Conservation (phyloP, 2,888 invertebrate species). For the Synergus itoensis region DNA sequence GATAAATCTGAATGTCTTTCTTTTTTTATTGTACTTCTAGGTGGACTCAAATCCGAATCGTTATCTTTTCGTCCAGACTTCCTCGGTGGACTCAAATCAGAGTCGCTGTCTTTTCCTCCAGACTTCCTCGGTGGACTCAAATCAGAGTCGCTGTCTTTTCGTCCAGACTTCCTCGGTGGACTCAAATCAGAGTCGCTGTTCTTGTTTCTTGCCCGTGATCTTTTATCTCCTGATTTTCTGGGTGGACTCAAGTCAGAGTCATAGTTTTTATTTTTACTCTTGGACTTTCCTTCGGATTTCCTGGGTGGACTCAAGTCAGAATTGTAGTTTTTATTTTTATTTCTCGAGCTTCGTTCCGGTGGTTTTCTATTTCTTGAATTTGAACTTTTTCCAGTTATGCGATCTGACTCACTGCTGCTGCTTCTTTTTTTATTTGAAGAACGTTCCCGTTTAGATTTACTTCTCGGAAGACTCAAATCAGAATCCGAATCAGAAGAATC, state of each 20-base stretch:
- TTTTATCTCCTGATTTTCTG: constrained; percentile 46
- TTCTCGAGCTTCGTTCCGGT: constrained; percentile 56
- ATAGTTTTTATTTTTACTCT: constrained; percentile 4
- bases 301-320: constrained; percentile 56
- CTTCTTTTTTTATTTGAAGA: not conserved
- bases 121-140: constrained; percentile 63
- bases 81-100: constrained; percentile 57
- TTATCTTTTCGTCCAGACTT: constrained; percentile 3
- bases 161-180: constrained; percentile 51
- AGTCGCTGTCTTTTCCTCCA: constrained; percentile 58
- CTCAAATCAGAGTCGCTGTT: constrained; percentile 50
- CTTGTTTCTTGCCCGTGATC: too few species aligned
- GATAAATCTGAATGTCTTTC: constrained; percentile 59
- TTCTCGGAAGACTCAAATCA: constrained; percentile 58
- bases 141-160: constrained; percentile 50
- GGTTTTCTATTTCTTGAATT: not conserved
- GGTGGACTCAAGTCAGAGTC: constrained; percentile 57
- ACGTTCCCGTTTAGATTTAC: constrained; percentile 8
- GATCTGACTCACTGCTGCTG: not conserved
- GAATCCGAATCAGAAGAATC: constrained; percentile 66
- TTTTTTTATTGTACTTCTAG: constrained; percentile 45
- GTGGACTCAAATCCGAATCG: constrained; percentile 53
- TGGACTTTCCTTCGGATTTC: constrained; percentile 64
- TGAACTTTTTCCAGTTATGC: not conserved
- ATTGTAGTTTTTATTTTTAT: constrained; percentile 48